These are phyloP conservation scores for Lissonota sp. DNA, from an alignment of 2,888 invertebrate species.

Conservation along the genomic window DNA sequence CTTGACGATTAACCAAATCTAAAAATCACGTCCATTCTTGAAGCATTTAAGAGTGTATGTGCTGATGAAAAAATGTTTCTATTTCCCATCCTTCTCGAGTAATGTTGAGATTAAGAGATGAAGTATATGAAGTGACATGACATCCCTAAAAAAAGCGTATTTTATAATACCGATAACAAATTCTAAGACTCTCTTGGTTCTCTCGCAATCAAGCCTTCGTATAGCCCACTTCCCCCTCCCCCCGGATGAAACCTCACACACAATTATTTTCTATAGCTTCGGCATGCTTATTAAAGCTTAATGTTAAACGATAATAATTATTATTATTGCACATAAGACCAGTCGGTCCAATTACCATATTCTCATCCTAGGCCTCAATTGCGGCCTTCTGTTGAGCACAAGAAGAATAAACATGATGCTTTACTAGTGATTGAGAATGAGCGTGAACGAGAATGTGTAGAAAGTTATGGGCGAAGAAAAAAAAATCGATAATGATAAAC, in stretches of 20 bases:
- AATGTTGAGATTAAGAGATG: background rate
- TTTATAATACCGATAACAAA: background rate
- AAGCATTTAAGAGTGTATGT: no score
- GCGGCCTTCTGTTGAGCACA: conserved; percentile 91
- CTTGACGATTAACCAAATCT: no score
- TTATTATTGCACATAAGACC: conserved; percentile 51
- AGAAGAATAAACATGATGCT: conserved; percentile 79
- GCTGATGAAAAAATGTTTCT: no score
- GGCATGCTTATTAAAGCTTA: conserved; percentile 44
- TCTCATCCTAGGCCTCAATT: conserved; percentile 95
- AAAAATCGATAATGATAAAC: conserved; percentile 2
- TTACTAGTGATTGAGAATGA: conserved; percentile 80
- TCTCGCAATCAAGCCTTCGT: conserved; percentile 47
- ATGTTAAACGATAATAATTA: conserved; percentile 13
- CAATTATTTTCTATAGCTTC: conserved; percentile 35
- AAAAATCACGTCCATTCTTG: no score
- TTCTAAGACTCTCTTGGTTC: conserved; percentile 21
- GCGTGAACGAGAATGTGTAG: conserved; percentile 55
- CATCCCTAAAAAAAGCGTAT: conserved; percentile 31
- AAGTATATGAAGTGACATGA: conserved; percentile 35
- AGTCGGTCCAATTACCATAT: conserved; percentile 90
- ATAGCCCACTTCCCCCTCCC: background rate
- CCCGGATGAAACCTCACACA: conserved; percentile 1
- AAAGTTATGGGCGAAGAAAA: conserved; percentile 26
- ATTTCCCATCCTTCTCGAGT: background rate